Conservation (phyloP, 2,888 invertebrate species). For the Lasioglossum malachurum region DNA sequence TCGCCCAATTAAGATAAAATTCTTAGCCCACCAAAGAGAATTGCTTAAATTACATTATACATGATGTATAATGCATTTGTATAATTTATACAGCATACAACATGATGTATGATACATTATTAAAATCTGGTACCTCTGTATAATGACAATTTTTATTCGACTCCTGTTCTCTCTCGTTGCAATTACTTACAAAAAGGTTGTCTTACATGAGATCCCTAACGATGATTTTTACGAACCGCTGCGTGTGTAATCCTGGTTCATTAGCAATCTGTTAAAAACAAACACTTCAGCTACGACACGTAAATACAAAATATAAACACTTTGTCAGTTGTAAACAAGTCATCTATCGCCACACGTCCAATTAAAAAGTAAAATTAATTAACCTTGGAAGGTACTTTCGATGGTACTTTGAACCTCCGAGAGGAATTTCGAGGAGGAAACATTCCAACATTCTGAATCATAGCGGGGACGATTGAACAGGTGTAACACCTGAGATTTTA, state of each 20-base stretch:
- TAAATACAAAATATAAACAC: background rate
- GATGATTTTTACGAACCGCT: background rate
- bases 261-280: background rate
- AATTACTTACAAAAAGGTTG: background rate
- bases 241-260: background rate
- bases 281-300: background rate
- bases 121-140: background rate
- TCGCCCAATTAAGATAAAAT: background rate
- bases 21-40: background rate
- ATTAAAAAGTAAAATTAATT: constrained; percentile 1
- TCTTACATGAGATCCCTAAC: background rate
- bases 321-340: background rate
- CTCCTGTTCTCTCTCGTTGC: background rate
- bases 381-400: background rate
- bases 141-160: background rate
- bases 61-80: background rate
- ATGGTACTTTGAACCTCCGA: background rate
- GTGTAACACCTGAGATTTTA: background rate
- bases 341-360: background rate
- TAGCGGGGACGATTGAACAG: background rate
- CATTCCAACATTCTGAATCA: background rate
- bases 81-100: background rate
- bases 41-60: background rate
- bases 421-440: background rate
- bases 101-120: background rate